These are phyloP conservation scores for Darevskia nairensis DNA, from an alignment of 2,797 vertebrate genomes.

Conservation along the genomic window DNA sequence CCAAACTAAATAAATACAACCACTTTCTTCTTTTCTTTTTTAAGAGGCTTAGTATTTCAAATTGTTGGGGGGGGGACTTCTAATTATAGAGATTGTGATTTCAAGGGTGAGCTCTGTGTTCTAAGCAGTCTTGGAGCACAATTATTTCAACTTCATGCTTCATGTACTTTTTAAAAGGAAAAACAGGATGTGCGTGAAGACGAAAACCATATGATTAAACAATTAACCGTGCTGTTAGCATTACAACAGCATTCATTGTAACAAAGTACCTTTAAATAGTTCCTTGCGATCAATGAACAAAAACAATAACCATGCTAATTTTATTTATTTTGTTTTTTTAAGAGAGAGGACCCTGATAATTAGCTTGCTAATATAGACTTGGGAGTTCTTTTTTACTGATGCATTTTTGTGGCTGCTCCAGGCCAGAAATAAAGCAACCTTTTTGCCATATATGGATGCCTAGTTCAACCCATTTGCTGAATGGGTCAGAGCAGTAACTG, in stretches of 20 bases:
- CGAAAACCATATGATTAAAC: not conserved
- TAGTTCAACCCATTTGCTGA: not conserved
- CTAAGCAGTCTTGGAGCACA: not conserved
- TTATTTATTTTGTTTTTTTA: not conserved
- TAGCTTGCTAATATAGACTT: constrained; percentile 31
- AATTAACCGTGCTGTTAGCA: not conserved
- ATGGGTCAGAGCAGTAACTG: constrained; percentile 44
- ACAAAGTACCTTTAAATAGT: constrained; percentile 18
- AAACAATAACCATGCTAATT: constrained; percentile 6
- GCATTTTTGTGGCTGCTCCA: no score
- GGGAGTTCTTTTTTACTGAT: not conserved
- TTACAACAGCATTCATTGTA: constrained; percentile 21
- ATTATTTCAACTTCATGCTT: not conserved
- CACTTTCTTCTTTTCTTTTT: not conserved
- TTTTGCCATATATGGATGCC: not conserved
- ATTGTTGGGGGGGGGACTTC: constrained; percentile 9
- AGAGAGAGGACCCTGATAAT: constrained; percentile 42
- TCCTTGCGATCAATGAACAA: not conserved
- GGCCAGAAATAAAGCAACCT: not conserved
- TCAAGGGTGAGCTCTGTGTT: not conserved
- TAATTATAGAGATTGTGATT: not conserved
- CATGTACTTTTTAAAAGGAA: not conserved
- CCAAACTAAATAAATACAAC: not conserved
- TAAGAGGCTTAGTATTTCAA: not conserved
- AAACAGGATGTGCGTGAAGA: constrained; percentile 9